Base-by-base conservation (phyloP, 2,888 invertebrate species). In the Scaptomyza flava region DNA sequence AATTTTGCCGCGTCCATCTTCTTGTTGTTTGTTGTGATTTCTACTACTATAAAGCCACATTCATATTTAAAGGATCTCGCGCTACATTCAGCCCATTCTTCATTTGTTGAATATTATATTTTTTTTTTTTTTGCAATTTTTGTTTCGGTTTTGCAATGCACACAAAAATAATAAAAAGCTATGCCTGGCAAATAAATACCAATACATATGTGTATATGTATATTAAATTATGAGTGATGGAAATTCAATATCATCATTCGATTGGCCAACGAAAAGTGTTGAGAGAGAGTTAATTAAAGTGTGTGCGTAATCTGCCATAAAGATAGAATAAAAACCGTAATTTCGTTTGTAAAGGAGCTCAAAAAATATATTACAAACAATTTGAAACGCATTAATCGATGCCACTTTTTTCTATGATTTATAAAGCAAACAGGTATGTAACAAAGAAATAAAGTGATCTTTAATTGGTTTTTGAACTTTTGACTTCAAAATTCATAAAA, bases 221-320 rank as follows among this genome's bases (percentile, higher is more conserved):
- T 33, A 17, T 17, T 33, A 53, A 53, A 60, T 51, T 7, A 36
- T 41, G 47, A 45, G 45, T 41, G 9, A 56, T 52, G 42, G 45
- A 42, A 50, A 47, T 36, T 31, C 36, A 30, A 34, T 27, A 58
- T 45, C 23, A 45, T 64, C 36, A 30, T 71, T 46, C 72, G 27
- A 54, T 47, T 47, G 67, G 73, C 68, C 72, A 61, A 68, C 0
- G 38, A 51, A 52, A 47, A 34, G 61, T 72, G 73, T 52, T 54
- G 5, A 47, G 56, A 47, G 56, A 56, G 65, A 33, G 7, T 20
- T 34, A 50, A 54, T 20, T 33, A 5, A 33, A 48, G 66, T 72
- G 73, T 54, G 72, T 71, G 72, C 38, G 20, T 17, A n/a, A 58
- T 36, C n/a, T 41, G 34, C 20, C 17, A 47, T n/a, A 20, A 31